Evolutionary conservation across 2,113 vertebrate species (phyloP).

Genomic region (Mastomys natalensis): DNA sequence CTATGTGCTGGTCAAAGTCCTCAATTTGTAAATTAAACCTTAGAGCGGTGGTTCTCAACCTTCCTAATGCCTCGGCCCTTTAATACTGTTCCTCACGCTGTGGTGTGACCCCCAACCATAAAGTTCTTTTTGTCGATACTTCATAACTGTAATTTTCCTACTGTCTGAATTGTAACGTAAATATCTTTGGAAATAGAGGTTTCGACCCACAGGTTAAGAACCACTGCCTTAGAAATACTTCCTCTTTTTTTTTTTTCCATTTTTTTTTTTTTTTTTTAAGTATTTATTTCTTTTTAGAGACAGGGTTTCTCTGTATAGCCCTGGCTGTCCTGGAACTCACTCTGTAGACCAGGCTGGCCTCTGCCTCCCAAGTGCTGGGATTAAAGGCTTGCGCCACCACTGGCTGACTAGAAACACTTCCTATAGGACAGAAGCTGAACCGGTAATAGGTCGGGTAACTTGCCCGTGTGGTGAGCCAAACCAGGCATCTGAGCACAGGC

Average conservation of each 20-base stretch:
- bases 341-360: too few species aligned
- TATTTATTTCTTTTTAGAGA: too few species aligned
- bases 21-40: slow-evolving; percentile 26
- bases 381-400: too few species aligned
- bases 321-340: too few species aligned
- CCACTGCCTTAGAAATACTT: slow-evolving; percentile 2
- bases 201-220: not conserved
- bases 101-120: not conserved
- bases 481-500: not conserved
- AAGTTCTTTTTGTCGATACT: not conserved
- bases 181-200: not conserved
- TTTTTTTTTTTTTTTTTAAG: too few species aligned
- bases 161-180: not conserved
- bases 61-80: not conserved
- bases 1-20: not conserved
- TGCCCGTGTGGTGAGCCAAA: slow-evolving; percentile 12
- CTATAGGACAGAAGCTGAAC: slow-evolving; percentile 15
- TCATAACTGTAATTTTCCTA: not conserved
- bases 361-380: too few species aligned
- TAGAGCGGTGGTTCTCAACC: not conserved
- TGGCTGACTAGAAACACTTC: not conserved
- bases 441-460: not conserved
- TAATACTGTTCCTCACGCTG: not conserved
- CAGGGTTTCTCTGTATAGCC: too few species aligned
- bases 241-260: not conserved